phyloP scores from a whole-genome alignment of 2,888 invertebrate species.

The Stomorhina lunata region DNA sequence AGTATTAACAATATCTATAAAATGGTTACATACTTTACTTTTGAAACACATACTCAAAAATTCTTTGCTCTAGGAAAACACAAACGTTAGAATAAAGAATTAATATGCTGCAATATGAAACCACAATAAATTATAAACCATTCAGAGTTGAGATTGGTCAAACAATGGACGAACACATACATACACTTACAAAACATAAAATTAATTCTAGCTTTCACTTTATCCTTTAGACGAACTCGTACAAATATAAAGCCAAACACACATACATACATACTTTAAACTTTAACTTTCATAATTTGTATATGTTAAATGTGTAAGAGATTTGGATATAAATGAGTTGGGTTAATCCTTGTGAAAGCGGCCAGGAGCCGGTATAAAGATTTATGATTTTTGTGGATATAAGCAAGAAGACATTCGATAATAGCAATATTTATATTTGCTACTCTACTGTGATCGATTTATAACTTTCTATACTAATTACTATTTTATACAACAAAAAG shows the following conservation, averaged over 20 bases:
- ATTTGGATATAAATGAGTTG: not conserved
- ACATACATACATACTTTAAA: not conserved
- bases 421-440: too few species aligned
- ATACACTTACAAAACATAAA: not conserved
- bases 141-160: slow-evolving; percentile 24
- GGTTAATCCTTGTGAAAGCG: too few species aligned
- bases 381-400: too few species aligned
- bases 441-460: too few species aligned
- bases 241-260: not conserved
- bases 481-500: too few species aligned
- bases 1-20: not conserved
- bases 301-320: not conserved
- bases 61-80: not conserved
- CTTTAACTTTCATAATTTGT: slow-evolving; percentile 7
- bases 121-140: slow-evolving; percentile 48
- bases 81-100: not conserved
- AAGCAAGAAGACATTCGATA: too few species aligned
- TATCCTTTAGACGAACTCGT: too few species aligned
- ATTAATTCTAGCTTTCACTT: not conserved
- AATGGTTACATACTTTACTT: not conserved
- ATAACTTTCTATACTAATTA: too few species aligned
- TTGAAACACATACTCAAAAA: not conserved
- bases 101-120: slow-evolving; percentile 39
- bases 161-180: not conserved
- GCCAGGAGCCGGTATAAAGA: too few species aligned